These are phyloP conservation scores for Danaus plexippus DNA, from an alignment of 1,140 invertebrate genomes.

Conservation along the genomic window DNA sequence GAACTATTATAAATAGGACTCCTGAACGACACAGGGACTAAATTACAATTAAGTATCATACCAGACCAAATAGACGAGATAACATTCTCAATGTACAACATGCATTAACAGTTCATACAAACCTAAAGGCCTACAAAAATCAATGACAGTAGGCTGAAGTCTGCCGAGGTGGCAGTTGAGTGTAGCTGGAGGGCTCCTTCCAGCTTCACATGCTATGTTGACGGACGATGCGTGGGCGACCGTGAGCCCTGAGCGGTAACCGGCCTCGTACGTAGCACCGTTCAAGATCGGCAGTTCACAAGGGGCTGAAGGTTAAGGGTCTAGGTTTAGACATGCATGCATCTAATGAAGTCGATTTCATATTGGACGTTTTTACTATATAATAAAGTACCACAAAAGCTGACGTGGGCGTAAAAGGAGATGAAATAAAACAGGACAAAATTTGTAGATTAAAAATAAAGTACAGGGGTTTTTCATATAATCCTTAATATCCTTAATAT, in stretches of 20 bases:
- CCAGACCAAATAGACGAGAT: no score
- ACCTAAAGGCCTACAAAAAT: slow-evolving; percentile 65
- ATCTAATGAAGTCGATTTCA: no score
- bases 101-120: slow-evolving; percentile 11
- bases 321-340: neutral
- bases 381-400: no score
- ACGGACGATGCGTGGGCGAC: slow-evolving; percentile 84
- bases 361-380: no score
- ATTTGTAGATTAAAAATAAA: no score
- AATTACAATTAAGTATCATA: no score
- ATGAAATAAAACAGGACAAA: no score
- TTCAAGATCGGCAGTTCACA: slow-evolving; percentile 81
- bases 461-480: no score
- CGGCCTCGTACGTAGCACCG: slow-evolving; percentile 81
- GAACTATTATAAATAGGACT: slow-evolving; percentile 6
- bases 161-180: slow-evolving; percentile 80
- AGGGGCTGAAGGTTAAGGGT: slow-evolving; percentile 70
- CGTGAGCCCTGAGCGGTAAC: slow-evolving; percentile 82
- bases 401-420: no score
- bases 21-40: neutral
- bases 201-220: slow-evolving; percentile 77
- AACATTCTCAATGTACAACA: slow-evolving; percentile 1
- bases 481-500: no score
- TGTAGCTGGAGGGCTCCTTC: slow-evolving; percentile 68
- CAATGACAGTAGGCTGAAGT: slow-evolving; percentile 68